Percentiles rank a stretch among this genome's conserved stretches.
These are phyloP conservation scores for Drosophila pegasa DNA, from an alignment of 2,888 invertebrate genomes.

Conservation along the genomic window DNA sequence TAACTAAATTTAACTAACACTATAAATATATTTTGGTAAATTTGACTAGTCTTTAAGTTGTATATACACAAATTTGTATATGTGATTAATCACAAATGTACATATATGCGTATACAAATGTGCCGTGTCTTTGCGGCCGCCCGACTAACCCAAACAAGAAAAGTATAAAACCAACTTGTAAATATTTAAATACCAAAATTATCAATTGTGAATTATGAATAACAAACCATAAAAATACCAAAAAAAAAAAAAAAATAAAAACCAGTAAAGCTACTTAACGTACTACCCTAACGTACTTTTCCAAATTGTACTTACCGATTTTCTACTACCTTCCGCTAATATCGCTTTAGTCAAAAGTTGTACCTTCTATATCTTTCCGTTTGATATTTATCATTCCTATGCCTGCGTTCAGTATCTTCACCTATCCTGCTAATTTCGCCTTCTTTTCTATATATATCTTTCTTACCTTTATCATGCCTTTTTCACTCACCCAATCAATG, in stretches of 20 bases:
- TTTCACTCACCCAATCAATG: conserved; percentile 66
- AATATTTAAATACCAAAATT: conserved; percentile 73
- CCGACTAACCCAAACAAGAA: conserved; percentile 54
- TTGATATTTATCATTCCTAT: conserved; percentile 22
- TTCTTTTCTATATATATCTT: conserved; percentile 32
- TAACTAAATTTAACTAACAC: conserved; percentile 82
- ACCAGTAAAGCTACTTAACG: conserved; percentile 46
- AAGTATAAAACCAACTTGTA: conserved; percentile 62
- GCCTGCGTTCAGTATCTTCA: conserved; percentile 23
- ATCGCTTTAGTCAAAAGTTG: conserved; percentile 57
- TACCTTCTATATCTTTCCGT: conserved; percentile 35
- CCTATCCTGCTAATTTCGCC: conserved; percentile 26
- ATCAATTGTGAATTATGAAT: conserved; percentile 72
- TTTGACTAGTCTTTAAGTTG: conserved; percentile 80
- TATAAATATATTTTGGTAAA: conserved; percentile 73
- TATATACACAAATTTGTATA: conserved; percentile 78
- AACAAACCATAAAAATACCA: conserved; percentile 45
- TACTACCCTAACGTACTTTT: conserved; percentile 57
- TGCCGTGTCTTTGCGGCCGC: conserved; percentile 48
- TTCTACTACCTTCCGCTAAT: conserved; percentile 58
- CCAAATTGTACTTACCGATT: conserved; percentile 71
- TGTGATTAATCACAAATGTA: conserved; percentile 71
- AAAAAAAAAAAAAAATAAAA: conserved; percentile 26
- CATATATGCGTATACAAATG: conserved; percentile 68
- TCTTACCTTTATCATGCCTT: conserved; percentile 42